phyloP scores from a whole-genome alignment of 2,888 invertebrate genomes.

The Sisyra nigra region DNA sequence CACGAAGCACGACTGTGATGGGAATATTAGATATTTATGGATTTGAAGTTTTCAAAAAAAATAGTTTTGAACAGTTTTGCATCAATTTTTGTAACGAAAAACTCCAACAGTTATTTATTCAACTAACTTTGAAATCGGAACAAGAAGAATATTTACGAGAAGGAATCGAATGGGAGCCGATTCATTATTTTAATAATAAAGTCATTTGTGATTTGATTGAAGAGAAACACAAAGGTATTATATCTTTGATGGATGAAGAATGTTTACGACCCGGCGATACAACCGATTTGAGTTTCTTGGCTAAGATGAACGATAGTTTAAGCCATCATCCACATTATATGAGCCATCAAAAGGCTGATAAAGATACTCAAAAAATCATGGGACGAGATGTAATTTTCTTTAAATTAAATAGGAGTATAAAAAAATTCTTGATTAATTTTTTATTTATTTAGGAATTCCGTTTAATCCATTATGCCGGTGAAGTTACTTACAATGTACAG shows the following conservation, averaged over 20 bases:
- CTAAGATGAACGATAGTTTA: conserved; percentile 59
- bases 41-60: conserved; percentile 82
- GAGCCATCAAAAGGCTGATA: conserved; percentile 63
- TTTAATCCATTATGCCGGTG: conserved; percentile 81
- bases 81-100: conserved; percentile 95
- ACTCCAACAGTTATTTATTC: conserved; percentile 84
- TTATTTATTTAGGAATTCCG: conserved; percentile 59
- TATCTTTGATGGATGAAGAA: conserved; percentile 79
- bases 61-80: conserved; percentile 84
- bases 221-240: conserved; percentile 76
- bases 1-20: conserved; percentile 51
- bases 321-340: conserved; percentile 68
- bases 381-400: conserved; percentile 51
- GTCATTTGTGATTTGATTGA: conserved; percentile 87
- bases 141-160: conserved; percentile 85
- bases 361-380: conserved; percentile 68
- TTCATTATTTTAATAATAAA: conserved; percentile 85
- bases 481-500: conserved; percentile 75
- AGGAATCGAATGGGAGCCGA: conserved; percentile 81
- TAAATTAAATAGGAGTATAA: background rate
- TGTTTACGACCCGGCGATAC: conserved; percentile 81
- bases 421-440: background rate
- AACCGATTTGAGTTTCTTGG: conserved; percentile 64
- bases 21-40: conserved; percentile 90
- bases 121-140: conserved; percentile 77